Evolutionary conservation across 2,797 vertebrate species (phyloP), one percentile per base, ranked within the genome.

Genomic region (Austrolebias charrua): DNA sequence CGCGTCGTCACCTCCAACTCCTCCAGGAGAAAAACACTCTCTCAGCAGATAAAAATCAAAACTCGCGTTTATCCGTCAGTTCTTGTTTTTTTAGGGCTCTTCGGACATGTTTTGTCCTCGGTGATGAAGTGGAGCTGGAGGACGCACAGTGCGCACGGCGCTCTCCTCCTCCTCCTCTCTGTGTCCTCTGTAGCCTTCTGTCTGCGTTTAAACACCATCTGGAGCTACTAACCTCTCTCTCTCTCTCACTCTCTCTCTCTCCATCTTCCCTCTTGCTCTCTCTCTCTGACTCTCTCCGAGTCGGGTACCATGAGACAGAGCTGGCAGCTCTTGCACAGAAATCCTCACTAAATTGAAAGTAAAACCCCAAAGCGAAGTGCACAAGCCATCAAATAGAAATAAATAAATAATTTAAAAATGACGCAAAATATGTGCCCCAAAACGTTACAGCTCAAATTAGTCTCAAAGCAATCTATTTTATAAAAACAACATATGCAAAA

Each of bases 171-270:
- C 46, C 54, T 56, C 38, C 73, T 84, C 74, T 76, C 82, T 84
- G 81, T 89, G 82, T 92, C 90, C 89, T 83, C 84, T 87, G 88
- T 85, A 89, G 88, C 90, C 90, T 91, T 92, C 92, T 93, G 93
- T 92, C 91, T 92, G 91, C 90, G 92, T 91, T 94, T 92, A 94
- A 92, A 90, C 88, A 91, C 93, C 93, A 93, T 94, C 92, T 93
- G 93, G 92, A 93, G 91, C 86, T 84, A 78, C 88, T 87, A 80
- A 73, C 55, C 76, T 54, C 76, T 59, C 73, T 48, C 75, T 68
- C 80, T 50, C 64, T 71, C 77, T 52, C 73, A 48, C 69, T 47
- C 66, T 54, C 73, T 51, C 51, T 46, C 55, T 52, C 75, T 45
- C 69, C n/a, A n/a, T 48, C 71, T 24, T 24, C 24, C 24, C 24